Conservation (phyloP, 2,888 invertebrate genomes). For the Napeogenes inachia region DNA sequence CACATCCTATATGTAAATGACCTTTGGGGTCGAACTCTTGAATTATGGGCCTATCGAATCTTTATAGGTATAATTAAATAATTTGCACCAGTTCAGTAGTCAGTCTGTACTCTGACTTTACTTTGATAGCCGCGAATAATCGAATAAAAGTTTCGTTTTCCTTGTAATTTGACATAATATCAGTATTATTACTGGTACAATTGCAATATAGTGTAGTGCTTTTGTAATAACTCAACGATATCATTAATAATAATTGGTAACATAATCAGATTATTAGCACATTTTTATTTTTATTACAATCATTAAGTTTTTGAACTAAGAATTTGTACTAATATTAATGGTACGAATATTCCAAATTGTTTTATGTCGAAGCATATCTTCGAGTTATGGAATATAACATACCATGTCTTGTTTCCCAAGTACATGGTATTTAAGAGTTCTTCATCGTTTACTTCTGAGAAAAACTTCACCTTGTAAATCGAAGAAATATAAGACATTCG, state of each 20-base stretch:
- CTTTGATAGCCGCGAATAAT: constrained; percentile 25
- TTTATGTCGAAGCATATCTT: neutral
- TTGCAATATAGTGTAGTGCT: constrained; percentile 5
- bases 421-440: constrained; percentile 42
- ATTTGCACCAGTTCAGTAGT: constrained; percentile 26
- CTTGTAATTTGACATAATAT: constrained; percentile 23
- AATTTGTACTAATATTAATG: too few relatives aligned
- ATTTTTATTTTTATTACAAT: neutral
- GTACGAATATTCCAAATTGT: too few relatives aligned
- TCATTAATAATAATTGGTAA: too few relatives aligned
- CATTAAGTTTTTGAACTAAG: too few relatives aligned
- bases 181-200: neutral
- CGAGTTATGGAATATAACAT: constrained; percentile 1
- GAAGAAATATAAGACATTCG: constrained; percentile 59
- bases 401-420: constrained; percentile 58
- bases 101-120: constrained; percentile 33
- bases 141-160: constrained; percentile 19
- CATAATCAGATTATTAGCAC: neutral
- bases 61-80: constrained; percentile 31
- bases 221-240: too few relatives aligned
- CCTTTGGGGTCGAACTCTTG: constrained; percentile 43
- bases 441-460: constrained; percentile 46
- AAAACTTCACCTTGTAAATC: constrained; percentile 40
- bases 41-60: constrained; percentile 45
- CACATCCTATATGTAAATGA: constrained; percentile 37